Evolutionary conservation across 2,888 invertebrate genomes (phyloP).

Genomic region (Drosophila eohydei): DNA sequence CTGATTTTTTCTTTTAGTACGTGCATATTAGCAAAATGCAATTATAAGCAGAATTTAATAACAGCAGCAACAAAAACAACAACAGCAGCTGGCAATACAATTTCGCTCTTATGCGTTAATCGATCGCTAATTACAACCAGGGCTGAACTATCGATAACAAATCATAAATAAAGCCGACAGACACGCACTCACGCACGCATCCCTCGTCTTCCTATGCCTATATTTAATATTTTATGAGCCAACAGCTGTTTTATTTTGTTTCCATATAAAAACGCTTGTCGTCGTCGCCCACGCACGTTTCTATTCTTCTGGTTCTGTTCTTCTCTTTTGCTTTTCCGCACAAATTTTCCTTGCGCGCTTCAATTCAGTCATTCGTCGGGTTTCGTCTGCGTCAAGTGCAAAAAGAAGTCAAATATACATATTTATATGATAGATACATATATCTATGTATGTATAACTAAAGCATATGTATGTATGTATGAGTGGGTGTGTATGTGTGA

Average conservation of each 20-base stretch:
- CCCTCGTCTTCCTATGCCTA: conserved; percentile 21
- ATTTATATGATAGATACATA: conserved; percentile 3
- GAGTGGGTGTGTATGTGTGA: not conserved
- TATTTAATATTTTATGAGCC: not conserved
- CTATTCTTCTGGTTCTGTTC: conserved; percentile 6
- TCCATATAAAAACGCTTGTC: conserved; percentile 2
- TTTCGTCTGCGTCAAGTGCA: conserved; percentile 51
- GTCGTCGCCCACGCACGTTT: conserved; percentile 51
- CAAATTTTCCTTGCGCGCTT: conserved; percentile 1
- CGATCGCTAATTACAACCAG: conserved; percentile 55
- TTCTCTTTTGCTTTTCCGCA: conserved; percentile 10
- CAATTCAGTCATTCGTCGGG: conserved; percentile 10
- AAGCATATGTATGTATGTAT: not conserved
- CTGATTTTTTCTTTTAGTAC: conserved; percentile 13
- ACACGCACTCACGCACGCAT: conserved; percentile 13
- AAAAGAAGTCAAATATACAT: conserved; percentile 62
- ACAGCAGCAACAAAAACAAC: conserved; percentile 2
- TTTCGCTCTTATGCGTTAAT: conserved; percentile 30
- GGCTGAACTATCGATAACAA: conserved; percentile 56
- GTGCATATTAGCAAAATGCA: conserved; percentile 1
- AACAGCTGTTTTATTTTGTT: conserved; percentile 32
- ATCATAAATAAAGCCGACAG: conserved; percentile 9
- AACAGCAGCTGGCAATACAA: not conserved
- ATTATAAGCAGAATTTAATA: conserved; percentile 12
- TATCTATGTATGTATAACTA: conserved; percentile 9